phyloP scores from a whole-genome alignment of 2,797 vertebrate species.

The Petrocephalus sullivani region DNA sequence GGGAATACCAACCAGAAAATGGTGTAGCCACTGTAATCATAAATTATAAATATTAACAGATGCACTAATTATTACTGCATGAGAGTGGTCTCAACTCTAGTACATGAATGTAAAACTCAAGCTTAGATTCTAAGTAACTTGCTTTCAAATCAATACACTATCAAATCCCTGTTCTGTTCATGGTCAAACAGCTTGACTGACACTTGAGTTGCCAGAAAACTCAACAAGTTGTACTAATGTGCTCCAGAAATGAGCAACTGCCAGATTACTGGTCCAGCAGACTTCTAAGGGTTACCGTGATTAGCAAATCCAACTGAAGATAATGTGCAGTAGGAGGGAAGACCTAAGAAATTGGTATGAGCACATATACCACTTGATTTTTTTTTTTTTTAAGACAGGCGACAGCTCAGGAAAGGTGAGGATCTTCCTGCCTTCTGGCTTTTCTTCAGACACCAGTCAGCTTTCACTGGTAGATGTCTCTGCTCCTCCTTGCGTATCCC shows the following conservation, averaged over 20 bases:
- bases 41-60: neutral
- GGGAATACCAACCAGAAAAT: neutral
- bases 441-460: conserved; percentile 1
- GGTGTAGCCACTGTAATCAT: neutral
- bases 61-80: neutral
- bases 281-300: neutral
- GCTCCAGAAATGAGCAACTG: neutral
- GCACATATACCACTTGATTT: neutral
- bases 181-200: neutral
- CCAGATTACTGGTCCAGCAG: neutral
- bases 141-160: neutral
- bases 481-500: neutral
- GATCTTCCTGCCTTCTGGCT: neutral
- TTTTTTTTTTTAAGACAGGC: neutral
- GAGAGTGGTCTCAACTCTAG: neutral
- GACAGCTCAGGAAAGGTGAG: neutral
- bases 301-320: neutral
- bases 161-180: neutral
- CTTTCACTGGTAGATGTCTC: neutral
- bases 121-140: neutral
- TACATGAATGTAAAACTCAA: neutral
- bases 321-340: neutral
- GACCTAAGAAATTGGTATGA: neutral
- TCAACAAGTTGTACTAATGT: neutral
- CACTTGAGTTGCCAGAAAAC: neutral